These are phyloP conservation scores for Ptyas mucosa DNA, from an alignment of 2,113 vertebrate species.

Conservation along the genomic window DNA sequence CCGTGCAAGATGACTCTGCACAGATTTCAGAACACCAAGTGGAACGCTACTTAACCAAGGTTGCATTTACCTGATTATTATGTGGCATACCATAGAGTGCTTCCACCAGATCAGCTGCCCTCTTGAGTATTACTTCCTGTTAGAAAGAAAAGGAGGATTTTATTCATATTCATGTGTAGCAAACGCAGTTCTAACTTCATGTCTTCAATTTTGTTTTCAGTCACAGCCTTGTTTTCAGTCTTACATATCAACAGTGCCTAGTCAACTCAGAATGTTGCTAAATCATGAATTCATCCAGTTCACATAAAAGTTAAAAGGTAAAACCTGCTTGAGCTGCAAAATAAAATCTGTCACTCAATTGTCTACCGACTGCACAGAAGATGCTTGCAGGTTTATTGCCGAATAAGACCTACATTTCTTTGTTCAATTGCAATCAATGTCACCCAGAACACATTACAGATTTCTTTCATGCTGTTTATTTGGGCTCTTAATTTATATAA, in stretches of 20 bases:
- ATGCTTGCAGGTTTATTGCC: conserved; percentile 69
- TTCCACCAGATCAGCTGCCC: conserved; percentile 92
- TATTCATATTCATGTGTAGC: conserved; percentile 42
- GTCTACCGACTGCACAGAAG: conserved; percentile 61
- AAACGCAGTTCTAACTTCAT: conserved; percentile 13
- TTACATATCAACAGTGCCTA: conserved; percentile 49
- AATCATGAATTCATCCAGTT: conserved; percentile 66
- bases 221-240: conserved; percentile 16
- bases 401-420: conserved; percentile 71
- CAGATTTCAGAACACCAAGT: not conserved
- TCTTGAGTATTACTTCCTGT: conserved; percentile 94
- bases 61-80: conserved; percentile 86
- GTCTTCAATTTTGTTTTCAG: not conserved
- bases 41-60: conserved; percentile 33
- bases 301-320: conserved; percentile 73
- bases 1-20: too few species aligned
- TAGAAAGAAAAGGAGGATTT: conserved; percentile 34
- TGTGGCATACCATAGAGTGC: conserved; percentile 94
- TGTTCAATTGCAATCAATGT: conserved; percentile 72
- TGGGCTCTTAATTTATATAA: conserved; percentile 72
- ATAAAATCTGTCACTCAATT: conserved; percentile 70
- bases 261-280: conserved; percentile 51
- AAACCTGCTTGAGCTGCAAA: conserved; percentile 64
- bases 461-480: conserved; percentile 72
- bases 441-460: conserved; percentile 68